A percentile compares a stretch with the other conserved stretches of the same genome.
Conservation (phyloP, 2,797 vertebrate genomes). For the Cuniculus paca region DNA sequence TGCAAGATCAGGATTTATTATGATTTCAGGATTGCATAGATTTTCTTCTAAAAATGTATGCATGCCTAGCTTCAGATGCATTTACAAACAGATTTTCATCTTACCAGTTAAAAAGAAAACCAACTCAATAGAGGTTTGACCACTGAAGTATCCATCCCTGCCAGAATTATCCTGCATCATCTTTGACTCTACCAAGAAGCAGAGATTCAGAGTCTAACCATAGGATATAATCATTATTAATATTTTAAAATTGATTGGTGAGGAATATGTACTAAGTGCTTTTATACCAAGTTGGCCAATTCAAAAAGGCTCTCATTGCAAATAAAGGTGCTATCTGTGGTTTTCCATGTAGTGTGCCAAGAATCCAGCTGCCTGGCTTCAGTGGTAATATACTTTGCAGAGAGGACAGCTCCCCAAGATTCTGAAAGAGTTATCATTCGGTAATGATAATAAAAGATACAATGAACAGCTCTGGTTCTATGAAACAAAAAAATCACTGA, state of each 20-base stretch:
- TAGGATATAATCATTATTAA: not conserved
- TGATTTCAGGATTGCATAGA: not conserved
- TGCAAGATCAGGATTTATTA: not conserved
- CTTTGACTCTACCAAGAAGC: conserved; percentile 4
- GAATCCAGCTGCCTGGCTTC: not conserved
- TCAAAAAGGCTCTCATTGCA: not conserved
- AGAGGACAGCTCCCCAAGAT: not conserved
- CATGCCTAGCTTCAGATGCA: not conserved
- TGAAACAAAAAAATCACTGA: not conserved
- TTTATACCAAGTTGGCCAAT: not conserved
- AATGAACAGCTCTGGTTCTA: not conserved
- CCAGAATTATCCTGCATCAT: not conserved
- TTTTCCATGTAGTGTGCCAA: not conserved
- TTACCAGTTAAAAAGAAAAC: conserved; percentile 28
- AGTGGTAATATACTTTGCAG: not conserved
- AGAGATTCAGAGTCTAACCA: conserved; percentile 8
- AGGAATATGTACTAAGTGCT: not conserved
- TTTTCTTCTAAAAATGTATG: not conserved
- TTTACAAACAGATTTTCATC: conserved; percentile 2
- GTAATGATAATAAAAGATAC: not conserved
- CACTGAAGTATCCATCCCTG: not conserved
- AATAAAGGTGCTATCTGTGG: not conserved
- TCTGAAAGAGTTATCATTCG: not conserved
- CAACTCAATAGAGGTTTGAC: not conserved
- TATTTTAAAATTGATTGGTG: conserved; percentile 32